Percentiles rank a stretch among this genome's conserved stretches.
Evolutionary conservation across 2,888 invertebrate genomes (phyloP).

Genomic region (Napeogenes sylphis): DNA sequence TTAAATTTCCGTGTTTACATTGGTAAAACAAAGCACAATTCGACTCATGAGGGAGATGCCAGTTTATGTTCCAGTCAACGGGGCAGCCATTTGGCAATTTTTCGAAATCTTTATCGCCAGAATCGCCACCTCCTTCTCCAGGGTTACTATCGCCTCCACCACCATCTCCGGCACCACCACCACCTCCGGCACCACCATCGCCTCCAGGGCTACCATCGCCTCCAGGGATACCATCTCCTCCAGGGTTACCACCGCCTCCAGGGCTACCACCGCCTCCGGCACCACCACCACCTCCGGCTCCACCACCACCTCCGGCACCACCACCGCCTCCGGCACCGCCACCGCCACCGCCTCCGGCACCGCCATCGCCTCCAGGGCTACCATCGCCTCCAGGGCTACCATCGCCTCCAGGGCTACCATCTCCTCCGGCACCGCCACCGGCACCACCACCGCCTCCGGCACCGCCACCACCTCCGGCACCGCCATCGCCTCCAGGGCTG

Average conservation of each 20-base stretch:
- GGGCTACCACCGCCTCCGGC: constrained; percentile 15
- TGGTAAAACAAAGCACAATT: neutral
- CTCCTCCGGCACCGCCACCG: neutral
- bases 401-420: neutral
- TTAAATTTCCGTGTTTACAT: neutral
- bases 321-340: too few relatives aligned
- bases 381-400: neutral
- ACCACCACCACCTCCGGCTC: constrained; percentile 6
- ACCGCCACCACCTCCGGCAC: neutral
- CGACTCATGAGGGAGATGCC: constrained; percentile 2
- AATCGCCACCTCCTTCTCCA: neutral
- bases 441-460: neutral
- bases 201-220: too few relatives aligned
- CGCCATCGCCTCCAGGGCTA: neutral
- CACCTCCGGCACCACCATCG: too few relatives aligned
- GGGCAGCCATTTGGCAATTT: constrained; percentile 2
- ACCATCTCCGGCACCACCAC: neutral
- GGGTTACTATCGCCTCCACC: neutral
- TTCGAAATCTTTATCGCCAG: neutral
- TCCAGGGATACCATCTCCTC: neutral
- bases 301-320: too few relatives aligned
- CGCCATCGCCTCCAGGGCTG: neutral
- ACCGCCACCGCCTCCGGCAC: too few relatives aligned
- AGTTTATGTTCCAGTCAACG: neutral
- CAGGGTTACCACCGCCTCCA: constrained; percentile 7